Evolutionary conservation across 2,113 vertebrate genomes (phyloP).

Genomic region (Sylvietta virens): DNA sequence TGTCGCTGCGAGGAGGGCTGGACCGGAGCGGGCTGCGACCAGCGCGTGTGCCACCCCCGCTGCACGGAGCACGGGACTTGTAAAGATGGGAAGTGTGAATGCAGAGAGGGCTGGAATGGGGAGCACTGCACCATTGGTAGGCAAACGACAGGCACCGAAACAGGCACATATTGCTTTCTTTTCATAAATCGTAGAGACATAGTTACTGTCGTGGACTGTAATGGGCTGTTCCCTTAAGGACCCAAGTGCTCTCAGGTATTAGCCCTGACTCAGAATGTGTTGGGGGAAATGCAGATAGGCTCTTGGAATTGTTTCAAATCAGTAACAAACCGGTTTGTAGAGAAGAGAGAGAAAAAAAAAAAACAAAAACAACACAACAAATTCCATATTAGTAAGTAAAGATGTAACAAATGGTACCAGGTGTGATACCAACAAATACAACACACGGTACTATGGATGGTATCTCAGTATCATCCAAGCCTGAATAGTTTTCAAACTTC

Average conservation of each 20-base stretch:
- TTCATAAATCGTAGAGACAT: constrained; percentile 83
- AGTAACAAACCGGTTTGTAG: background rate
- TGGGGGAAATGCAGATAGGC: background rate
- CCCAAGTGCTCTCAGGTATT: constrained; percentile 38
- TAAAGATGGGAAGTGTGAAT: constrained; percentile 99
- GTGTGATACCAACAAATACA: background rate
- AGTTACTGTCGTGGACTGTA: constrained; percentile 73
- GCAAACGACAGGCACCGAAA: constrained; percentile 85
- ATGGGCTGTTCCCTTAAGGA: constrained; percentile 77
- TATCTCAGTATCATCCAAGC: background rate
- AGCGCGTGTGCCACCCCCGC: constrained; percentile 96
- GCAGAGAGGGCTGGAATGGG: constrained; percentile 99
- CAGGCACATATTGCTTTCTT: constrained; percentile 87
- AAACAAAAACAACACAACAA: background rate
- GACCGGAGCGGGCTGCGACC: constrained; percentile 93
- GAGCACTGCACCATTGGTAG: constrained; percentile 99
- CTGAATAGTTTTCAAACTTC: background rate
- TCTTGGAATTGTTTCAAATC: background rate
- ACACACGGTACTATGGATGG: background rate
- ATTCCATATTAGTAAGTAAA: background rate
- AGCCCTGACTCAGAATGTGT: background rate
- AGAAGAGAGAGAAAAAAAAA: background rate
- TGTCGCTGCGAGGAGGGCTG: constrained; percentile 98
- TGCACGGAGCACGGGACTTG: constrained; percentile 98
- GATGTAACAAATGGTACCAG: background rate